These are phyloP conservation scores for Aspidoscelis tigris DNA, from an alignment of 2,113 vertebrate genomes.

Conservation along the genomic window DNA sequence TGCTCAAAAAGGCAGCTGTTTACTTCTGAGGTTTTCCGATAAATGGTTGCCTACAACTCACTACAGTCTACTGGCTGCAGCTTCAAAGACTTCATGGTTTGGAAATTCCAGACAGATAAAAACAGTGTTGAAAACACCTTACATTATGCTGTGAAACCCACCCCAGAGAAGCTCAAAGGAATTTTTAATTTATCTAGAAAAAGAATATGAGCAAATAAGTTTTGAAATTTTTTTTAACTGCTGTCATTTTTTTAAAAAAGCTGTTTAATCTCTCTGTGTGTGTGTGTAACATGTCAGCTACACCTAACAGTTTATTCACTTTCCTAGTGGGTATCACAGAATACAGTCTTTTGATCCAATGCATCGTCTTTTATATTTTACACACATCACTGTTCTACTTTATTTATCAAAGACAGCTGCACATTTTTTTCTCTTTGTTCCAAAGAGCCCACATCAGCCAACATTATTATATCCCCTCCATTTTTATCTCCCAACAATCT, in stretches of 20 bases:
- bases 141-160: constrained; percentile 26
- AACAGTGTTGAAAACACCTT: constrained; percentile 30
- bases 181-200: constrained; percentile 32
- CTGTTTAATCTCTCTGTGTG: no score
- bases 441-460: no score
- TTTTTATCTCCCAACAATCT: no score
- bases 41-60: constrained; percentile 28
- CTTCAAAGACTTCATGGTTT: constrained; percentile 50
- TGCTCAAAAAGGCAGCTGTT: constrained; percentile 31
- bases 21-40: constrained; percentile 39
- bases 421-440: no score
- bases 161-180: constrained; percentile 40
- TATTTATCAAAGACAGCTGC: no score
- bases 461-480: no score
- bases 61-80: constrained; percentile 45
- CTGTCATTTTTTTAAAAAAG: constrained; percentile 6
- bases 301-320: constrained; percentile 5
- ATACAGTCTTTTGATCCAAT: constrained; percentile 11
- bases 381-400: no score
- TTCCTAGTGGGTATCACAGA: constrained; percentile 14
- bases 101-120: constrained; percentile 42
- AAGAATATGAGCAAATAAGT: constrained; percentile 2
- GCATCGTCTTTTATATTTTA: background rate
- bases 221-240: constrained; percentile 21
- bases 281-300: background rate